Evolutionary conservation across 2,113 vertebrate genomes (phyloP), one percentile per base, ranked within the genome.

Genomic region (Empidonax alnorum): DNA sequence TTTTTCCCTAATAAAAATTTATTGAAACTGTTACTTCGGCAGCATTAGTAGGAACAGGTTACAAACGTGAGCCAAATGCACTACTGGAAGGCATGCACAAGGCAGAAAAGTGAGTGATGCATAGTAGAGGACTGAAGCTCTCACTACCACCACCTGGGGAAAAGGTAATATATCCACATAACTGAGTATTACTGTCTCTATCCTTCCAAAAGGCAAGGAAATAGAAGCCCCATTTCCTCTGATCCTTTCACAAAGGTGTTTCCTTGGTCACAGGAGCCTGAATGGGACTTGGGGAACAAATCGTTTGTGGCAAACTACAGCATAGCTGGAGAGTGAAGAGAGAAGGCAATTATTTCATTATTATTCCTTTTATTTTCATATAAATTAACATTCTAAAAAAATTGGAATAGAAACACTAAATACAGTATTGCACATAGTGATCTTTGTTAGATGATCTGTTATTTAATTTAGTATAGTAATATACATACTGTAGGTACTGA

Each of bases 331-430:
- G 44, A 96, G 44, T 68, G 69, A 96, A 69, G 63, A 86, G 39
- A 75, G 44, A 81, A 89, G 72, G 84, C 81, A 96, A 73, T 72
- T 89, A 82, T 92, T 91, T 97, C 69, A 78, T 97, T 96, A 97
- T 98, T 98, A 97, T 98, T 98, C 97, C 96, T 98, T 99, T 98
- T 98, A 98, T 98, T 98, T 98, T 98, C 97, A 98, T 98, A 98
- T 98, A 99, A 99, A 98, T 98, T 97, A 98, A 97, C 97, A 96
- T 97, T 96, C 97, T 98, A 98, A 96, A 98, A 98, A 98, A 98
- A 96, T 98, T 94, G 97, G 94, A 98, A 98, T 98, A 98, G 98
- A 98, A 98, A 98, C 98, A 98, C 98, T 98, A 98, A 97, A 98
- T 98, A 98, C 97, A 98, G 94, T 98, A 98, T 98, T 98, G 98